Evolutionary conservation across 2,888 invertebrate species (phyloP).

Genomic region (Catonia carolina): DNA sequence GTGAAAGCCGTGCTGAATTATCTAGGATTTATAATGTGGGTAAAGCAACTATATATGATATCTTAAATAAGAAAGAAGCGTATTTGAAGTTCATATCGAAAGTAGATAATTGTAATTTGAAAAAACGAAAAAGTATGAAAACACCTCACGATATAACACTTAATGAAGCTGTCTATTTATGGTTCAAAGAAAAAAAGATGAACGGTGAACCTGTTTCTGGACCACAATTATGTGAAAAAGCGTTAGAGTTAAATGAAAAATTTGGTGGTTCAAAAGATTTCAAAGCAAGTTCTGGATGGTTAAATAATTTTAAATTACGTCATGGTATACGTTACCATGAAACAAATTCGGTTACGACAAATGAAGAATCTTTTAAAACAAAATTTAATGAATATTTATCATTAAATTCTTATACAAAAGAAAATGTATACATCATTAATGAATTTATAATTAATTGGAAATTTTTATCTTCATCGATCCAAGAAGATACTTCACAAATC

Average conservation of each 20-base stretch:
- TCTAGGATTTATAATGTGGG: neutral
- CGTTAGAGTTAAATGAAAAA: conserved; percentile 15
- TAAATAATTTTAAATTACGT: conserved; percentile 9
- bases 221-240: conserved; percentile 21
- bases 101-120: neutral
- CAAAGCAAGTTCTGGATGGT: conserved; percentile 19
- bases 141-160: neutral
- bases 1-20: neutral
- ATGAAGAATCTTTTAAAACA: too few species aligned
- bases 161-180: conserved; percentile 15
- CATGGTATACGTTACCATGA: too few species aligned
- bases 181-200: conserved; percentile 9
- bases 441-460: too few species aligned
- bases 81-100: neutral
- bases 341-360: too few species aligned
- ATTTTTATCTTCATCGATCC: too few species aligned
- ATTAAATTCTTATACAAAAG: too few species aligned
- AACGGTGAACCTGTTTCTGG: conserved; percentile 15
- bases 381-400: too few species aligned
- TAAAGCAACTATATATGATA: conserved; percentile 6
- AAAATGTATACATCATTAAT: too few species aligned
- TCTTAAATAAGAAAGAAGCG: neutral
- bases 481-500: too few species aligned
- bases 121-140: conserved; percentile 18
- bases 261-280: conserved; percentile 8